These are phyloP conservation scores for Sylvia borin DNA, from an alignment of 2,797 vertebrate genomes.

Conservation along the genomic window DNA sequence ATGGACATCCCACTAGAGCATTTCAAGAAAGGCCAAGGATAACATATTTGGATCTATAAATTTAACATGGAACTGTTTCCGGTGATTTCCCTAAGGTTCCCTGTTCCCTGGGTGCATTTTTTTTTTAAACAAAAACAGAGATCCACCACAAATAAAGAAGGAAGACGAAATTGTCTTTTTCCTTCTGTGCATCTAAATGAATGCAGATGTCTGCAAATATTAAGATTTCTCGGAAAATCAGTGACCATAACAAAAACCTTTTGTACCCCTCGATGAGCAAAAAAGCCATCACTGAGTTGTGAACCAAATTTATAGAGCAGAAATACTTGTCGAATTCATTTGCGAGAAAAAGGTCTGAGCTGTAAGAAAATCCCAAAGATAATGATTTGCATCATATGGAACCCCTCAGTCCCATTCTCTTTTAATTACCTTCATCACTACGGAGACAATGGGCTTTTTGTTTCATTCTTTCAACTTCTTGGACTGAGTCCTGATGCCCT, in stretches of 20 bases:
- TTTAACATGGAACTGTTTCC: background rate
- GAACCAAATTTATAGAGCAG: constrained; percentile 1
- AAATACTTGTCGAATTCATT: background rate
- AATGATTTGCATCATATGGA: constrained; percentile 15
- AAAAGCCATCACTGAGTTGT: background rate
- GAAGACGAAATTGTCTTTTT: background rate
- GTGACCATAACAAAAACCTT: constrained; percentile 9
- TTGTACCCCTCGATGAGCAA: background rate
- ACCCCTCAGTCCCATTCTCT: background rate
- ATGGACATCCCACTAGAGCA: background rate
- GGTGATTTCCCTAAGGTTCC: background rate
- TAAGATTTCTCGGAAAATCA: constrained; percentile 30
- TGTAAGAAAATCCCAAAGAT: background rate
- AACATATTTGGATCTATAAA: constrained; percentile 15
- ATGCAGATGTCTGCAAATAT: constrained; percentile 17
- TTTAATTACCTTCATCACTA: constrained; percentile 31
- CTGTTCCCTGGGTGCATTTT: background rate
- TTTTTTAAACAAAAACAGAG: background rate
- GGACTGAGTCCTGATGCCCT: background rate
- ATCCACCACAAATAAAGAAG: background rate
- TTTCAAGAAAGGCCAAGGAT: constrained; percentile 20
- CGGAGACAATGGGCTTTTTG: background rate
- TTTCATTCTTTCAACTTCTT: background rate
- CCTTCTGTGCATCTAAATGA: background rate
- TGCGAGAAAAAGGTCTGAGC: background rate